A percentile compares a stretch with the other conserved stretches of the same genome.
Conservation (phyloP, 2,888 invertebrate species). For the Mystacides longicornis region DNA sequence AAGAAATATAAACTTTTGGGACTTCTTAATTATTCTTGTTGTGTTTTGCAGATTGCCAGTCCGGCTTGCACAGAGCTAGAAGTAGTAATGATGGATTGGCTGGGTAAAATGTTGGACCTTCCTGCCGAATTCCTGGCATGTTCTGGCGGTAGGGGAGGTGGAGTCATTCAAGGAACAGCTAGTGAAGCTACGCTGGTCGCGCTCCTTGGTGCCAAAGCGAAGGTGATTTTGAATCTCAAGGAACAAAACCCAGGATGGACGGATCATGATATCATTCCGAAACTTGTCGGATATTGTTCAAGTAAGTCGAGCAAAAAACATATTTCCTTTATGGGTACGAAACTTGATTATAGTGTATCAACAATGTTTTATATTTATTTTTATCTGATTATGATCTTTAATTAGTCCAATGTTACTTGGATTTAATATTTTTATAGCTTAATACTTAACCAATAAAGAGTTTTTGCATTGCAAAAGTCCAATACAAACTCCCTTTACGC, state of each 20-base stretch:
- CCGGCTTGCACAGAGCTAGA: slow-evolving; percentile 95
- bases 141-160: slow-evolving; percentile 79
- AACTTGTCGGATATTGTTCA: slow-evolving; percentile 81
- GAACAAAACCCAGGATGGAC: slow-evolving; percentile 67
- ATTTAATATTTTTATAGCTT: too few relatives aligned
- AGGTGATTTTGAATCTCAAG: slow-evolving; percentile 59
- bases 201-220: slow-evolving; percentile 80
- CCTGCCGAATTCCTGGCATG: slow-evolving; percentile 79
- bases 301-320: slow-evolving; percentile 48
- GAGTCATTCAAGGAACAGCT: slow-evolving; percentile 89
- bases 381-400: too few relatives aligned
- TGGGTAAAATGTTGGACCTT: slow-evolving; percentile 85
- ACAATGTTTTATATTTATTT: neutral
- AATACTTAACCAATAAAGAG: too few relatives aligned
- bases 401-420: too few relatives aligned
- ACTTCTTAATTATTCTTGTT: too few relatives aligned
- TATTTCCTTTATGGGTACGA: neutral
- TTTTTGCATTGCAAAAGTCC: too few relatives aligned
- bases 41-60: slow-evolving; percentile 80
- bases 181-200: slow-evolving; percentile 92
- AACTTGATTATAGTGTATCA: neutral
- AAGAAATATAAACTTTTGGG: too few relatives aligned
- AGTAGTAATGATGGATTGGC: slow-evolving; percentile 92
- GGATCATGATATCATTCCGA: slow-evolving; percentile 66
- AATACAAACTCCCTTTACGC: too few relatives aligned